Evolutionary conservation across 2,113 vertebrate species (phyloP).

Genomic region (Neofelis nebulosa): DNA sequence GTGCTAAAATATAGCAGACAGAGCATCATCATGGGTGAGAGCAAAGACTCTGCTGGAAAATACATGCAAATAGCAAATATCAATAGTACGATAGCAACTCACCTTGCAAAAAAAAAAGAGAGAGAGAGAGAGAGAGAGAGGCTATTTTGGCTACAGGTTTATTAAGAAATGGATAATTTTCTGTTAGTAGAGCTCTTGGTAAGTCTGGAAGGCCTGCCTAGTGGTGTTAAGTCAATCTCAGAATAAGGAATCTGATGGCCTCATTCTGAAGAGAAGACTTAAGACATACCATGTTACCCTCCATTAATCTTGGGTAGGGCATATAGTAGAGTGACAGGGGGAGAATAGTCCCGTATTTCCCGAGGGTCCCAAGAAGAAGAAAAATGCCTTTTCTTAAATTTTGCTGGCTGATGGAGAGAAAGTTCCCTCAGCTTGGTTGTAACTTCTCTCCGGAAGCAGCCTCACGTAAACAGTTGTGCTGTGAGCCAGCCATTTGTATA

Average conservation of each 20-base stretch:
- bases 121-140: background rate
- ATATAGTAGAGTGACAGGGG: background rate
- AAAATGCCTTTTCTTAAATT: background rate
- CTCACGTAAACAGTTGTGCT: background rate
- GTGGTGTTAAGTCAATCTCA: background rate
- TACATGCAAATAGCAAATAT: background rate
- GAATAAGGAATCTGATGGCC: background rate
- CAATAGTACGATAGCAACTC: background rate
- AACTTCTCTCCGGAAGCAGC: background rate
- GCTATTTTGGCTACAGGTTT: background rate
- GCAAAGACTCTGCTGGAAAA: background rate
- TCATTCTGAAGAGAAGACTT: background rate
- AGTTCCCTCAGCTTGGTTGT: background rate
- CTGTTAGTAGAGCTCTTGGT: background rate
- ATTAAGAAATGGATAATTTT: background rate
- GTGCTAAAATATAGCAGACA: background rate
- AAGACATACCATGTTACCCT: background rate
- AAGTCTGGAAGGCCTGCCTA: background rate
- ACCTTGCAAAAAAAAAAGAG: background rate
- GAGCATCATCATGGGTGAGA: background rate
- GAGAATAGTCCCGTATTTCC: background rate
- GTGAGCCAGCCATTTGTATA: background rate
- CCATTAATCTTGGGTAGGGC: background rate
- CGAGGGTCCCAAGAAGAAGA: background rate
- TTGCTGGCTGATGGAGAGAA: background rate